Evolutionary conservation across 2,113 vertebrate species (phyloP).

Genomic region (Onychostoma macrolepis): DNA sequence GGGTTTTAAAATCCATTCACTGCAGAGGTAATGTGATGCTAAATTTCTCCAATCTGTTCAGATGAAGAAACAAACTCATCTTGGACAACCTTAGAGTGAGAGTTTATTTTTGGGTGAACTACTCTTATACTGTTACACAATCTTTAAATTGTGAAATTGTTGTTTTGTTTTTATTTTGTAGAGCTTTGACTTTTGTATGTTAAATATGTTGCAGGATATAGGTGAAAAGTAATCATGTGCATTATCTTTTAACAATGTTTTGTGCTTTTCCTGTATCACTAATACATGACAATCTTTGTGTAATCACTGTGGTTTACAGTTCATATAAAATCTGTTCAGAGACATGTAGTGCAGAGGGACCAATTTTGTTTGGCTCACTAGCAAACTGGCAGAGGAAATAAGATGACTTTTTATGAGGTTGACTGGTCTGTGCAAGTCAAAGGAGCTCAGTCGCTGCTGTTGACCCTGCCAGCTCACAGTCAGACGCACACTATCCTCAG

Average conservation of each 20-base stretch:
- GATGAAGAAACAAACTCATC: background rate
- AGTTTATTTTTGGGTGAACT: no score
- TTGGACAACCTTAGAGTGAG: no score
- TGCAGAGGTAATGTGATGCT: background rate
- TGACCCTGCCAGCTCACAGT: conserved; percentile 28
- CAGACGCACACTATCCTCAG: conserved; percentile 11
- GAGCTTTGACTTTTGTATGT: background rate
- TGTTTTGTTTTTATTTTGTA: background rate
- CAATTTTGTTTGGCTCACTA: background rate
- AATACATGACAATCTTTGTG: background rate
- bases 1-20: no score
- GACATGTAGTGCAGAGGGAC: background rate
- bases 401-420: conserved; percentile 21
- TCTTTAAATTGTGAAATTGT: no score
- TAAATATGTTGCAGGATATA: background rate
- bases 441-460: conserved; percentile 14
- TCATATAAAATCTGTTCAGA: background rate
- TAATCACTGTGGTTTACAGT: conserved; percentile 5
- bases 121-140: no score
- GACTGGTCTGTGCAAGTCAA: conserved; percentile 16
- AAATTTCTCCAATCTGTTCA: background rate
- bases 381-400: conserved; percentile 14
- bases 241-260: background rate
- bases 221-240: background rate
- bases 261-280: background rate